Evolutionary conservation across 2,888 invertebrate genomes (phyloP).

Genomic region (Caenorhabditis doughertyi): DNA sequence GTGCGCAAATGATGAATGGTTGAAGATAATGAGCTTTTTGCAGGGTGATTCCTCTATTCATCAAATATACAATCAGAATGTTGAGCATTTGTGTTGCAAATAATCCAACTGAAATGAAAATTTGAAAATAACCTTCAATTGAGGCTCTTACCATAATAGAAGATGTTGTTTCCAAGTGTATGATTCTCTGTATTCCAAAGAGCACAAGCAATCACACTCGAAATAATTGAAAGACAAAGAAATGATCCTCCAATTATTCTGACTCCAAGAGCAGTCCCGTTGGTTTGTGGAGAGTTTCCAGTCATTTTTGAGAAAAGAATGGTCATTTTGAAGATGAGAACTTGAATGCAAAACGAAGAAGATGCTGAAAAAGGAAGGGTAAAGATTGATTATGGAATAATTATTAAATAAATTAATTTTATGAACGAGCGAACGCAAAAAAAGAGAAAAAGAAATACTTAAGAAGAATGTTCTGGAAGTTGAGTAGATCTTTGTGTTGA

Average conservation of each 20-base stretch:
- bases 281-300: slow-evolving; percentile 64
- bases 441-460: not conserved
- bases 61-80: slow-evolving; percentile 61
- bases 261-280: slow-evolving; percentile 62
- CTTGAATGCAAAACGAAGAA: not conserved
- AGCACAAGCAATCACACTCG: slow-evolving; percentile 64
- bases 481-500: slow-evolving; percentile 30
- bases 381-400: slow-evolving; percentile 3
- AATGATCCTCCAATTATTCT: slow-evolving; percentile 65
- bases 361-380: not conserved
- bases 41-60: slow-evolving; percentile 63
- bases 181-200: slow-evolving; percentile 61
- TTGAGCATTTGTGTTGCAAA: slow-evolving; percentile 61
- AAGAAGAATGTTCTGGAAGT: slow-evolving; percentile 22
- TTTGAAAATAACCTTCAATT: not conserved
- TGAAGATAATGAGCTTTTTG: slow-evolving; percentile 66
- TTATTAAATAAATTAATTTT: slow-evolving; percentile 6
- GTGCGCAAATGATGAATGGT: slow-evolving; percentile 68
- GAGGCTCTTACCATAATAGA: slow-evolving; percentile 55
- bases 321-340: slow-evolving; percentile 37
- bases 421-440: slow-evolving; percentile 1
- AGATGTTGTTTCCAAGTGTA: slow-evolving; percentile 50
- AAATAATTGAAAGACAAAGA: slow-evolving; percentile 64
- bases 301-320: slow-evolving; percentile 60
- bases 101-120: slow-evolving; percentile 56